phyloP scores from a whole-genome alignment of 2,797 vertebrate genomes.

The Xenopus petersii region DNA sequence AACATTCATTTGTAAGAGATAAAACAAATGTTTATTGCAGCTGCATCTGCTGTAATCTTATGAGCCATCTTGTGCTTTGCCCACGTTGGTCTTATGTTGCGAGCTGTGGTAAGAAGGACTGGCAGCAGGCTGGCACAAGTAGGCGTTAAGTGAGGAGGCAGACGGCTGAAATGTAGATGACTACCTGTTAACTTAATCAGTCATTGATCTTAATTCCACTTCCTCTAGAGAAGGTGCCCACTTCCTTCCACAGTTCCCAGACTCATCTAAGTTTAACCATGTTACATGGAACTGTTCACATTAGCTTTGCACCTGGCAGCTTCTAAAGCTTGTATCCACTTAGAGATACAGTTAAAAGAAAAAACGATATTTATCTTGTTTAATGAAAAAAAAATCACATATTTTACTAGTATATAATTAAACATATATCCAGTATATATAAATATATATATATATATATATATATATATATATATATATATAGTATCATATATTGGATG shows the following conservation, averaged over 20 bases:
- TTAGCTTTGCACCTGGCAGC: background rate
- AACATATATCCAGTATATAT: too few relatives aligned
- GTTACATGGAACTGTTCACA: background rate
- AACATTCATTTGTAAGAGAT: background rate
- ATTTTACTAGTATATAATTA: too few relatives aligned
- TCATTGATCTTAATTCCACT: slow-evolving; percentile 16
- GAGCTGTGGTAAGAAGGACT: slow-evolving; percentile 8
- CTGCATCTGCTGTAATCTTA: slow-evolving; percentile 27
- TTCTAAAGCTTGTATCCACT: background rate
- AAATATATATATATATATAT: too few relatives aligned
- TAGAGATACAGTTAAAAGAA: too few relatives aligned
- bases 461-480: too few relatives aligned
- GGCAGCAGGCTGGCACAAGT: slow-evolving; percentile 5
- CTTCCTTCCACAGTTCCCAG: background rate
- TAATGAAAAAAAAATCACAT: too few relatives aligned
- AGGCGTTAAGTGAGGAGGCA: slow-evolving; percentile 27
- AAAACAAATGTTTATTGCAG: slow-evolving; percentile 8
- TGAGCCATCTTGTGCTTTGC: slow-evolving; percentile 14
- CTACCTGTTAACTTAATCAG: slow-evolving; percentile 4
- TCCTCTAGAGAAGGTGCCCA: background rate
- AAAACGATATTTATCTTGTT: too few relatives aligned
- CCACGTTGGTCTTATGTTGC: slow-evolving; percentile 7
- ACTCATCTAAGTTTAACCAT: background rate
- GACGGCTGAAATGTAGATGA: slow-evolving; percentile 2
- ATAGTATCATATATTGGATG: too few relatives aligned